Evolutionary conservation across 2,113 vertebrate species (phyloP).

Genomic region (Eudyptes chrysolophus): DNA sequence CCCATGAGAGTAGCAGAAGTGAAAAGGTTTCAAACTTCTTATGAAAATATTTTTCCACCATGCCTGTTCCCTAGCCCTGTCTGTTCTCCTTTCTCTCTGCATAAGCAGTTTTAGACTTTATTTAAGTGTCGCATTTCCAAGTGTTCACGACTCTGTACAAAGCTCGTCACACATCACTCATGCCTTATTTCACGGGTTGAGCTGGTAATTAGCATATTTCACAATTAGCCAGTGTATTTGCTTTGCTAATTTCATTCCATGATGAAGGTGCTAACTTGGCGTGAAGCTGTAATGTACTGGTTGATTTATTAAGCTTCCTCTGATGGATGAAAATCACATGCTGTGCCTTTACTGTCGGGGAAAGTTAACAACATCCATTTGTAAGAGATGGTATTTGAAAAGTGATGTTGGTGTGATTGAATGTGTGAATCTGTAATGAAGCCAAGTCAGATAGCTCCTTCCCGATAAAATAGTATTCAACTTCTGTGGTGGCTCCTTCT

Average conservation of each 20-base stretch:
- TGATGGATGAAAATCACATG: constrained; percentile 76
- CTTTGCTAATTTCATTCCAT: constrained; percentile 81
- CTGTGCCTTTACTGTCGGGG: constrained; percentile 71
- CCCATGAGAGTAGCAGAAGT: constrained; percentile 40
- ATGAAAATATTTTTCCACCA: constrained; percentile 57
- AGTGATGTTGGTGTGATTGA: constrained; percentile 77
- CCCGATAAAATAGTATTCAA: constrained; percentile 68
- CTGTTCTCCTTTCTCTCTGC: constrained; percentile 72
- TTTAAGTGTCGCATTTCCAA: constrained; percentile 80
- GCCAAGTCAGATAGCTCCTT: constrained; percentile 72
- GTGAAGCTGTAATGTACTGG: constrained; percentile 79
- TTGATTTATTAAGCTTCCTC: constrained; percentile 79
- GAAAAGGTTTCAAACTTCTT: constrained; percentile 63
- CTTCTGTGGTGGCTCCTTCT: constrained; percentile 54
- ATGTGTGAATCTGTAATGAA: constrained; percentile 79
- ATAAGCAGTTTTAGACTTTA: constrained; percentile 77
- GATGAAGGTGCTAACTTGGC: constrained; percentile 81
- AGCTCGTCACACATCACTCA: constrained; percentile 76
- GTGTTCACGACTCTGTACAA: constrained; percentile 70
- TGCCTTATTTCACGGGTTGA: constrained; percentile 78
- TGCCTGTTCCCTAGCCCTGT: constrained; percentile 60
- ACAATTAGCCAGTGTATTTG: constrained; percentile 79
- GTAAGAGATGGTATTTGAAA: constrained; percentile 78
- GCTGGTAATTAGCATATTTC: constrained; percentile 80
- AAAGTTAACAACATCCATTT: constrained; percentile 79